Evolutionary conservation across 2,888 invertebrate species (phyloP), one percentile per base, ranked within the genome.

Genomic region (Phyllotreta cruciferae): DNA sequence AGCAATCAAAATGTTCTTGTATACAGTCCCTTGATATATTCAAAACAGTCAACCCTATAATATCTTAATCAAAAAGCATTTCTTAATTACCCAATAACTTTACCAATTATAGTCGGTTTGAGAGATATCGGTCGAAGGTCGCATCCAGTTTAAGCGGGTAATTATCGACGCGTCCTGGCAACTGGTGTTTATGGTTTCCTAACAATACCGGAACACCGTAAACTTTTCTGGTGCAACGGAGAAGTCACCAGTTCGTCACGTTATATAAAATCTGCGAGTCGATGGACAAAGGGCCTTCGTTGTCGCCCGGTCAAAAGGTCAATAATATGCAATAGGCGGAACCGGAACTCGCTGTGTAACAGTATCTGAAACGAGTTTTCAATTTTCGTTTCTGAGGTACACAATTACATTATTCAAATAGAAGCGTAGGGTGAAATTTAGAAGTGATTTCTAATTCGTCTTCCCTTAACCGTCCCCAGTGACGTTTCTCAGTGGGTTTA

Each of bases 281-380:
- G 60, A 58, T 53, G 44, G 57, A 61, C 64, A 66, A 66, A 58
- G 60, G 49, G 50, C 47, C 36, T 42, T 49, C 49, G 55, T 64
- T 66, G 55, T 60, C 13, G 34, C 44, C 24, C 11, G 64, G 62
- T 63, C 66, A 58, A 56, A 44, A 72, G 78, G 78, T 77, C 74
- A 78, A 75, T 49, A 37, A 14, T 49, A 57, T 53, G 57, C 53
- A 47, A 76, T 73, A 77, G 74, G 77, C 79, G 79, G 79, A 80
- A 80, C 79, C 77, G 79, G 79, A 80, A 80, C 77, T 74, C 66
- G 62, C 35, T 13, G 56, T 60, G 64, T 69, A 72, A 75, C 78
- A 78, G 78, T 78, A 78, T 77, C 77, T 73, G 73, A 72, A 79
- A 78, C 79, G 75, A 77, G 78, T 79, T 53, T 77, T 73, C 71